Evolutionary conservation across 2,797 vertebrate species (phyloP).

Genomic region (Neosilurus mollespiculum): DNA sequence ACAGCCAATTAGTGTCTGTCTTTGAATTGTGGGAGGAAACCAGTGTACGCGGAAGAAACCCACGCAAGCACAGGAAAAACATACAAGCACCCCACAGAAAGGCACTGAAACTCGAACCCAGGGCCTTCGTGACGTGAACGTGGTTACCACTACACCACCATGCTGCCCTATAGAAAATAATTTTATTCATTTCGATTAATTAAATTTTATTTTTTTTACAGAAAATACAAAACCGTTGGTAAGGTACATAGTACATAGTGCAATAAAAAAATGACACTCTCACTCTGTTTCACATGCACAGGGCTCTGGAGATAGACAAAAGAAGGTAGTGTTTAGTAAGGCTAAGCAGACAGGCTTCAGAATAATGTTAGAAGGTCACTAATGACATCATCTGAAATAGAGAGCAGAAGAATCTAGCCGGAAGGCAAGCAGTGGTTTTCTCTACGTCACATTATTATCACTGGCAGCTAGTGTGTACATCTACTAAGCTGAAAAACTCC

Average conservation of each 20-base stretch:
- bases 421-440: constrained; percentile 41
- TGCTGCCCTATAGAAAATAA: too few species aligned
- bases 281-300: constrained; percentile 24
- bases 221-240: background rate
- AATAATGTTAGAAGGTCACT: constrained; percentile 29
- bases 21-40: too few species aligned
- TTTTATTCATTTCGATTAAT: too few species aligned
- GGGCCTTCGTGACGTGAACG: too few species aligned
- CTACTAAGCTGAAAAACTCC: constrained; percentile 25
- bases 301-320: constrained; percentile 20
- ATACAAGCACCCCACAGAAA: too few species aligned
- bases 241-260: background rate
- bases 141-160: too few species aligned
- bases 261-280: constrained; percentile 26
- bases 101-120: too few species aligned
- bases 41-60: too few species aligned
- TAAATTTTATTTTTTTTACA: background rate
- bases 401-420: constrained; percentile 26
- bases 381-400: constrained; percentile 38
- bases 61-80: too few species aligned
- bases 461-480: constrained; percentile 24
- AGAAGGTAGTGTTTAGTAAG: constrained; percentile 57
- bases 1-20: too few species aligned
- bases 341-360: constrained; percentile 66
- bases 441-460: constrained; percentile 9